Base-by-base conservation (phyloP, 1,140 invertebrate genomes). In the Aphaenogaster ashmeadi region DNA sequence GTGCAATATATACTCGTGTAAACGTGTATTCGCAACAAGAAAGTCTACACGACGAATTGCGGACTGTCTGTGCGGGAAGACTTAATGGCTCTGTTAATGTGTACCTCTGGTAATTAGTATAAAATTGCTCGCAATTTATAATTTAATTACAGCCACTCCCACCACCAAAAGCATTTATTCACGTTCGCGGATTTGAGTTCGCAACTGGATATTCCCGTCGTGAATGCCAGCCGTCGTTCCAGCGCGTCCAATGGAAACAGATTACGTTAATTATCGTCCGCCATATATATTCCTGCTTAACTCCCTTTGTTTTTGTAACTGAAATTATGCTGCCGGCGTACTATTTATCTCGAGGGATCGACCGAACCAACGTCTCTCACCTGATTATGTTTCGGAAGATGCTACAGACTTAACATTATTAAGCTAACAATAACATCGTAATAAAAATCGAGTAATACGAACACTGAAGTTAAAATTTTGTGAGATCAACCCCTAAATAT, bases 281-380 rank as follows among this genome's bases (percentile, higher is more conserved):
- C 80, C 80, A 84, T 84, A 84, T 75, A 84, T 84, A 84, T 84
- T 75, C 80, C 69, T 60, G 80, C 80, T 84, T 84, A 84, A 84
- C 80, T 84, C 69, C 69, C 80, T 84, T 84, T 84, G 69, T 84
- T 84, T 84, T 84, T 84, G 69, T 72, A 84, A 84, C 69, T 74
- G 56, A 75, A 84, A 84, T 84, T 84, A 84, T 84, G 80, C 80
- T 84, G 80, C 80, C 47, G 56, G 80, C 54, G 54, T 60, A 83
- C 52, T 56, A 83, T 84, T 72, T 75, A 84, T 84, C 69, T 84
- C 69, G 54, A 38, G 52, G n/a, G 69, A 56, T 81, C 66, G 50
- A n/a, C 69, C 27, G 41, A 44, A 36, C 80, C 52, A 36, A 72
- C 67, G 41, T 44, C 54, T 74, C 54, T 74, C 33, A 44, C 33